Conservation (phyloP, 2,797 vertebrate species). For the Yasuhikotakia modesta region DNA sequence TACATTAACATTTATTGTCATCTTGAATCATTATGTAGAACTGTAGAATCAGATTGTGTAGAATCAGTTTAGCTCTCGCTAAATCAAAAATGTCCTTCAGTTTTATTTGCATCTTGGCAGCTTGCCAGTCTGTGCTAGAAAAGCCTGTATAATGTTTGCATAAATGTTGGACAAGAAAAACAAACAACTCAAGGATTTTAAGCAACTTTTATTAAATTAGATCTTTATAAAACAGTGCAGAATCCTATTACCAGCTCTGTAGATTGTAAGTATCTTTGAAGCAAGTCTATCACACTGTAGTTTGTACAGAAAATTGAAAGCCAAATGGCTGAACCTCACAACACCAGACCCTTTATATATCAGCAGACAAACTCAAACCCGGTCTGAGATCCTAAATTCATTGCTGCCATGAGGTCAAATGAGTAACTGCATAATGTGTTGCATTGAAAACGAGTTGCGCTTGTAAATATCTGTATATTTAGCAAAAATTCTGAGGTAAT, state of each 20-base stretch:
- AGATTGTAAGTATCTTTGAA: slow-evolving; percentile 42
- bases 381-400: slow-evolving; percentile 14
- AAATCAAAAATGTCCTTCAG: too few relatives aligned
- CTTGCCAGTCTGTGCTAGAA: too few relatives aligned
- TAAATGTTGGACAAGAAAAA: background rate
- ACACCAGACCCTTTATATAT: slow-evolving; percentile 33
- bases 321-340: slow-evolving; percentile 22
- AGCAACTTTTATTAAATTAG: slow-evolving; percentile 63
- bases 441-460: slow-evolving; percentile 31
- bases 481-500: slow-evolving; percentile 30
- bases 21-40: too few relatives aligned
- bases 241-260: slow-evolving; percentile 46
- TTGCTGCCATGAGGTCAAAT: slow-evolving; percentile 42
- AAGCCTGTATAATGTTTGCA: background rate
- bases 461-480: slow-evolving; percentile 28
- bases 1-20: too few relatives aligned
- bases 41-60: too few relatives aligned
- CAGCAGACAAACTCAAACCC: slow-evolving; percentile 26
- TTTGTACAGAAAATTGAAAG: slow-evolving; percentile 44
- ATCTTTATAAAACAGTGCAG: slow-evolving; percentile 59
- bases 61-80: too few relatives aligned
- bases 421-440: slow-evolving; percentile 49
- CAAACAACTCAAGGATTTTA: slow-evolving; percentile 28
- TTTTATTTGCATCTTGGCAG: too few relatives aligned
- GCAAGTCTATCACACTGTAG: slow-evolving; percentile 31